These are phyloP conservation scores for Euplagia quadripunctaria DNA, from an alignment of 2,888 invertebrate genomes.

Conservation along the genomic window DNA sequence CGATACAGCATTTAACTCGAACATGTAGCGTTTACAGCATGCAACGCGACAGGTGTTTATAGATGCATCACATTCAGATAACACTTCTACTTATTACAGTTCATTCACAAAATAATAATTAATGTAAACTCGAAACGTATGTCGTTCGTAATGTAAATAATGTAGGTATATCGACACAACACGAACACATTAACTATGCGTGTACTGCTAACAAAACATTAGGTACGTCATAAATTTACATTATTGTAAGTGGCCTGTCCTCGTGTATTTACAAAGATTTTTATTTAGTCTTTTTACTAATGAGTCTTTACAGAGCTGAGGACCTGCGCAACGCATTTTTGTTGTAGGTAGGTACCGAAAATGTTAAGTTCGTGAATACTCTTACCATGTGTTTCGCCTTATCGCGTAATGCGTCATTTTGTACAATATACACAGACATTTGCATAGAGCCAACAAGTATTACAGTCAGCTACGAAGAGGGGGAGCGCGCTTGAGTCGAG, in stretches of 20 bases:
- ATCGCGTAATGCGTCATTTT: slow-evolving; percentile 32
- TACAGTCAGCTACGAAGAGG: slow-evolving; percentile 25
- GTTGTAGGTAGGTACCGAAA: slow-evolving; percentile 12
- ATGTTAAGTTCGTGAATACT: slow-evolving; percentile 31
- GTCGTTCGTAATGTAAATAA: slow-evolving; percentile 9
- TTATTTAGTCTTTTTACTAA: slow-evolving; percentile 20
- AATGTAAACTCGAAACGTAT: slow-evolving; percentile 14
- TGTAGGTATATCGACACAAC: slow-evolving; percentile 29
- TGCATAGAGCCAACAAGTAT: slow-evolving; percentile 21
- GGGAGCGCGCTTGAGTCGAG: background rate
- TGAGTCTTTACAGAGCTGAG: slow-evolving; percentile 18
- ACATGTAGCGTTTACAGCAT: slow-evolving; percentile 37
- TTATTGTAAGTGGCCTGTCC: slow-evolving; percentile 17
- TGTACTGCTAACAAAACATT: slow-evolving; percentile 34
- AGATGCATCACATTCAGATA: slow-evolving; percentile 42
- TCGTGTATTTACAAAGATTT: slow-evolving; percentile 20
- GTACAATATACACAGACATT: slow-evolving; percentile 28
- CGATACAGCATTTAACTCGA: slow-evolving; percentile 19
- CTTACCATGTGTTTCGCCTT: slow-evolving; percentile 24
- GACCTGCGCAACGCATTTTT: slow-evolving; percentile 2
- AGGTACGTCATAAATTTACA: slow-evolving; percentile 20
- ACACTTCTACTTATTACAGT: slow-evolving; percentile 41
- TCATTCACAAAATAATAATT: slow-evolving; percentile 30
- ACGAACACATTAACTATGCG: slow-evolving; percentile 44
- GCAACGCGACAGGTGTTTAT: slow-evolving; percentile 41